Base-by-base conservation (phyloP, 2,888 invertebrate genomes). In the Dinocampus coccinellae region DNA sequence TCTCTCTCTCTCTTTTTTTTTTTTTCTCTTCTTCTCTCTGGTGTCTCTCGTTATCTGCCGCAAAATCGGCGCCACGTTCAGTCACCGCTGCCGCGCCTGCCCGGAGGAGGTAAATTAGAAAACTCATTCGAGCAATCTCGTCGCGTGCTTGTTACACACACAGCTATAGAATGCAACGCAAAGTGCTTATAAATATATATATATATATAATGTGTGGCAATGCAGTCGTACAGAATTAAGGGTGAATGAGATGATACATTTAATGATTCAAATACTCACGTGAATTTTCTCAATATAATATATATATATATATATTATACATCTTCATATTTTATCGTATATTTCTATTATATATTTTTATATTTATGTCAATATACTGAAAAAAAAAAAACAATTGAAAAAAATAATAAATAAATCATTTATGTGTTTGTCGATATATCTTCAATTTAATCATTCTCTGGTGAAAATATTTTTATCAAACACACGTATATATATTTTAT, bases 201-300 rank as follows among this genome's bases (percentile, higher is more conserved):
- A 20, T 60, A 33, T 57, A 33, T 69, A 47, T 55, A 22, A 42
- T 9, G 36, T 55, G 64, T 29, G 60, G 22, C 60, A 39, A 53
- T 24, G 39, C 47, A 33, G 61, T 39, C 60, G 60, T 20, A 16
- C 47, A 55, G 74, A 72, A 75, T 75, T 70, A 69, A 76, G 70
- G 70, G 66, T 70, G 53, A 77, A 69, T 77, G 74, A 76, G 76
- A 77, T 73, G 74, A 74, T 61, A 69, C 3, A 76, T 70, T 76
- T 76, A 77, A 74, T 76, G 71, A 72, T 39, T 69, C 72, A 65
- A 74, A n/a, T n/a, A n/a, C n/a, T n/a, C n/a, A n/a, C n/a, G n/a
- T n/a, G n/a, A n/a, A n/a, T n/a, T n/a, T n/a, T n/a, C n/a, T n/a
- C n/a, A n/a, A n/a, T n/a, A n/a, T n/a, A 73, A 70, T 73, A 68